These are phyloP conservation scores for Sipha maydis DNA, from an alignment of 2,888 invertebrate species.

Conservation along the genomic window DNA sequence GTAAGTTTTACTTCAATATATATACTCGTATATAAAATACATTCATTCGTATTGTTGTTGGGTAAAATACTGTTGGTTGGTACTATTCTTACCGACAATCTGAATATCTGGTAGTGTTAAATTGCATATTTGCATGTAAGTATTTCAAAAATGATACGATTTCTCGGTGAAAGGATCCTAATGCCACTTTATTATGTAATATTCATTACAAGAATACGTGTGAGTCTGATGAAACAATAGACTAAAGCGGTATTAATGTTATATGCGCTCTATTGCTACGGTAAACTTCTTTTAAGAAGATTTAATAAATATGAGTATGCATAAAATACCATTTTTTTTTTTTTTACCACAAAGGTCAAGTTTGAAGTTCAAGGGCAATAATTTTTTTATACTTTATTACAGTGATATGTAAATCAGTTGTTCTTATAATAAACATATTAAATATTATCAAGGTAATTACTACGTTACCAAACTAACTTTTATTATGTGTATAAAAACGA, in stretches of 20 bases:
- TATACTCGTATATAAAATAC: not conserved
- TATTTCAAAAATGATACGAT: constrained; percentile 18
- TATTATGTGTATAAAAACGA: too few relatives aligned
- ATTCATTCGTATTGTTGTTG: not conserved
- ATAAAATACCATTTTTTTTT: not conserved
- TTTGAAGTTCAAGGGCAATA: constrained; percentile 13
- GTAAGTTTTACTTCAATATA: not conserved
- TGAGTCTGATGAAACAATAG: constrained; percentile 18
- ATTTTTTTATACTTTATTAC: not conserved
- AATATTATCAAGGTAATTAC: not conserved
- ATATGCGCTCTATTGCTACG: not conserved
- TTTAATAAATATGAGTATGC: not conserved
- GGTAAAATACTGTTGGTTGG: not conserved
- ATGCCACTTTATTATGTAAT: not conserved
- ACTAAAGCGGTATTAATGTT: not conserved
- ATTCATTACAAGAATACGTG: not conserved
- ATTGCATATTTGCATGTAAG: constrained; percentile 1
- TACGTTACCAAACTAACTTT: not conserved
- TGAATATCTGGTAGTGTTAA: not conserved
- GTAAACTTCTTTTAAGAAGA: not conserved
- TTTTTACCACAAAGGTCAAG: constrained; percentile 1
- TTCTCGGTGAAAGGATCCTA: constrained; percentile 35
- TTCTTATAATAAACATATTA: not conserved
- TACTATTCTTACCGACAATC: constrained; percentile 12
- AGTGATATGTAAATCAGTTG: not conserved